Conservation (phyloP, 2,113 vertebrate species). For the Brienomyrus brachyistius region DNA sequence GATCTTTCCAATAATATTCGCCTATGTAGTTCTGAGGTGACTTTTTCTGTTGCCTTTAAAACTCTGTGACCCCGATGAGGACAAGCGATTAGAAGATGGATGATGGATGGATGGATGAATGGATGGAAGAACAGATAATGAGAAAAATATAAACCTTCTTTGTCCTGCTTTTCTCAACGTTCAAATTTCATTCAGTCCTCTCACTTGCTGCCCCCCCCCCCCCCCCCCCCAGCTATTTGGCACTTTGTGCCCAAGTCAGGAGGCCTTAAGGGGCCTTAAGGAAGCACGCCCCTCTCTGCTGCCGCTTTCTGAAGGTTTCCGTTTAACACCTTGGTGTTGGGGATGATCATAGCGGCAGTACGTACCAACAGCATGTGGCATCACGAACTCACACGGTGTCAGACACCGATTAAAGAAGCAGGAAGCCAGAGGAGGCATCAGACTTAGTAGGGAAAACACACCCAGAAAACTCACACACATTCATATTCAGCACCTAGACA, state of each 20-base stretch:
- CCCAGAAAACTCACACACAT: not conserved
- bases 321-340: not conserved
- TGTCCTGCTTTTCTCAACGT: not conserved
- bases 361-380: not conserved
- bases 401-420: not conserved
- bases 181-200: not conserved
- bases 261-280: not conserved
- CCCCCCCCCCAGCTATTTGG: not conserved
- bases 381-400: not conserved
- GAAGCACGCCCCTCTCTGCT: not conserved
- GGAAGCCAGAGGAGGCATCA: not conserved
- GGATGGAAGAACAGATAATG: not conserved
- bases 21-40: not conserved
- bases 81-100: not conserved
- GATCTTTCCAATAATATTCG: not conserved
- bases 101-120: not conserved
- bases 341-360: not conserved
- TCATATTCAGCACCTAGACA: not conserved
- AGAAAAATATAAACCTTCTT: not conserved
- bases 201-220: not conserved
- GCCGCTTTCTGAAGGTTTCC: not conserved
- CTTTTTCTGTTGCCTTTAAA: not conserved
- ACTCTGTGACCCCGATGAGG: not conserved
- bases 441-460: not conserved
- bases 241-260: not conserved